phyloP scores from a whole-genome alignment of 2,797 vertebrate genomes.

The Gymnothorax reevesii region DNA sequence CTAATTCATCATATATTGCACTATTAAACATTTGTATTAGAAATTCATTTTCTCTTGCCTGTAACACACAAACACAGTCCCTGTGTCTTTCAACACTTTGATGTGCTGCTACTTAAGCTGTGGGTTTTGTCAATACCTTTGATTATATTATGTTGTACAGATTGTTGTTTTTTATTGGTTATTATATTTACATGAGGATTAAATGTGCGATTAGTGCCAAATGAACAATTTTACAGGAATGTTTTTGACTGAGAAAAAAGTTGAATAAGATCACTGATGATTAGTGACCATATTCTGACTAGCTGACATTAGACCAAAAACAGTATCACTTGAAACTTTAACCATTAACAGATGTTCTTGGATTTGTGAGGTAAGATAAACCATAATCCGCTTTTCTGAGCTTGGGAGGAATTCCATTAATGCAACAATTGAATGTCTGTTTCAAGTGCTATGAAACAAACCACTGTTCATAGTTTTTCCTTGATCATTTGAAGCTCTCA shows the following conservation, averaged over 20 bases:
- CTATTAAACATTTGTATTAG: too few species aligned
- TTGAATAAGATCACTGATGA: not conserved
- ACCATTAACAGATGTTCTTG: slow-evolving; percentile 47
- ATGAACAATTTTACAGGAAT: not conserved
- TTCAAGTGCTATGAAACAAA: slow-evolving; percentile 22
- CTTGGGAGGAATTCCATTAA: slow-evolving; percentile 30
- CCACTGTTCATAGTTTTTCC: not conserved
- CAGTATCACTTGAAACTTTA: slow-evolving; percentile 37
- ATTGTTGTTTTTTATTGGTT: not conserved
- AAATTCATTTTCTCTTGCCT: not conserved
- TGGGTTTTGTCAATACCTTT: too few species aligned
- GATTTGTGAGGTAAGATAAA: slow-evolving; percentile 37
- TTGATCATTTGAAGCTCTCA: slow-evolving; percentile 5
- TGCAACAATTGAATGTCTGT: slow-evolving; percentile 29
- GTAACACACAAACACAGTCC: not conserved
- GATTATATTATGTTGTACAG: too few species aligned
- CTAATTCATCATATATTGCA: too few species aligned
- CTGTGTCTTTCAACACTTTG: not conserved
- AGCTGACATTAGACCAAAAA: slow-evolving; percentile 24
- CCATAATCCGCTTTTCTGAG: slow-evolving; percentile 43
- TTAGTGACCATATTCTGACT: not conserved
- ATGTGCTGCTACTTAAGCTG: too few species aligned
- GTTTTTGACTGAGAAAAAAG: slow-evolving; percentile 20
- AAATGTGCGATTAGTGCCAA: not conserved
- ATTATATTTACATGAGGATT: not conserved